These are phyloP conservation scores for Dolichopus griseipennis DNA, from an alignment of 2,888 invertebrate genomes.

Conservation along the genomic window DNA sequence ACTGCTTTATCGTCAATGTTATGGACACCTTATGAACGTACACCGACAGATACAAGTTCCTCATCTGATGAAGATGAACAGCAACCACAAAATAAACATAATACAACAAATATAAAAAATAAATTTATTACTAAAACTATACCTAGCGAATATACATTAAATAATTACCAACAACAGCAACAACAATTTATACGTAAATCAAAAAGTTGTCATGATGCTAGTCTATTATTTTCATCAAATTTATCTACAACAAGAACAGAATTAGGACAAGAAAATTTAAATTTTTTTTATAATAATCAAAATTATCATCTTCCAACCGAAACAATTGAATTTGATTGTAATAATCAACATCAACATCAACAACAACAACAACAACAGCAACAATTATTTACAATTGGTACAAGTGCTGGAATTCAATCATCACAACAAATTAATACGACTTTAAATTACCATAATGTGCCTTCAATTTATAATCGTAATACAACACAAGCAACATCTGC, in stretches of 20 bases:
- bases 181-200: conserved; percentile 16
- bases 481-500: not conserved
- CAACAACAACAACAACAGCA: not conserved
- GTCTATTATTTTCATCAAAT: conserved; percentile 11
- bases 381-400: not conserved
- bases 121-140: conserved; percentile 11
- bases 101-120: conserved; percentile 21
- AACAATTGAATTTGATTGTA: not conserved
- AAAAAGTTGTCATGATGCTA: conserved; percentile 4
- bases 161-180: conserved; percentile 15
- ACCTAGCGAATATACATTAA: not conserved
- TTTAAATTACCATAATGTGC: conserved; percentile 20
- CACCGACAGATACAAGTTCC: conserved; percentile 27
- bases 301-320: not conserved
- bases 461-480: conserved; percentile 16
- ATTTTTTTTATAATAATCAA: conserved; percentile 15
- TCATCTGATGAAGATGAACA: conserved; percentile 34
- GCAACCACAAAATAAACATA: conserved; percentile 22
- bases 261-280: conserved; percentile 17
- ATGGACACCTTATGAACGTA: conserved; percentile 67
- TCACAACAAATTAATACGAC: not conserved
- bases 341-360: not conserved
- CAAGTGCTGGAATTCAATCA: not conserved
- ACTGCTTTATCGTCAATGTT: conserved; percentile 67
- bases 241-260: conserved; percentile 14